Conservation (phyloP, 1,140 invertebrate species). For the Vollenhovia emeryi region DNA sequence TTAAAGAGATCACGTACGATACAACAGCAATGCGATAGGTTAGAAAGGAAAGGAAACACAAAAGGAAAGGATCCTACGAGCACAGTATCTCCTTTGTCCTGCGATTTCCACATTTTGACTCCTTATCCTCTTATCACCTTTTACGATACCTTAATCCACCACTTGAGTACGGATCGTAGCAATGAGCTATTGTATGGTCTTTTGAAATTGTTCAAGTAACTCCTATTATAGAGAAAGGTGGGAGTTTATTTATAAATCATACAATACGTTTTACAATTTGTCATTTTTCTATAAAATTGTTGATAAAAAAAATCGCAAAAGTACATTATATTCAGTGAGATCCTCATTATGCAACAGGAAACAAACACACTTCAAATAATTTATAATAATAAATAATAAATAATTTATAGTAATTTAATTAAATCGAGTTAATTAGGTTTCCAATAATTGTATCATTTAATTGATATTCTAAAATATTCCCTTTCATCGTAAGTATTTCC, state of each 20-base stretch:
- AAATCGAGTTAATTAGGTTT: background rate
- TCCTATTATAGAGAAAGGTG: background rate
- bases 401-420: constrained; percentile 27
- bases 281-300: background rate
- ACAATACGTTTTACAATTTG: background rate
- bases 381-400: too few relatives aligned
- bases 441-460: constrained; percentile 1
- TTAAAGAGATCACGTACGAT: constrained; percentile 26
- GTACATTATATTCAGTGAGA: background rate
- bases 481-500: background rate
- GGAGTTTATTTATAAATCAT: background rate
- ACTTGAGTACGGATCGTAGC: background rate
- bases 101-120: constrained; percentile 24
- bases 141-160: constrained; percentile 14
- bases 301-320: background rate
- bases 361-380: background rate
- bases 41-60: background rate
- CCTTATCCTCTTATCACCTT: constrained; percentile 27
- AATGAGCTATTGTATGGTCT: constrained; percentile 6
- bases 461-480: background rate
- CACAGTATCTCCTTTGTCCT: background rate
- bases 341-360: background rate
- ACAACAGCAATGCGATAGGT: constrained; percentile 12
- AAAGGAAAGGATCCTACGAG: background rate
- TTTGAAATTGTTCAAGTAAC: background rate